Evolutionary conservation across 2,888 invertebrate species (phyloP), one percentile per base, ranked within the genome.

Genomic region (Sialis lutaria): DNA sequence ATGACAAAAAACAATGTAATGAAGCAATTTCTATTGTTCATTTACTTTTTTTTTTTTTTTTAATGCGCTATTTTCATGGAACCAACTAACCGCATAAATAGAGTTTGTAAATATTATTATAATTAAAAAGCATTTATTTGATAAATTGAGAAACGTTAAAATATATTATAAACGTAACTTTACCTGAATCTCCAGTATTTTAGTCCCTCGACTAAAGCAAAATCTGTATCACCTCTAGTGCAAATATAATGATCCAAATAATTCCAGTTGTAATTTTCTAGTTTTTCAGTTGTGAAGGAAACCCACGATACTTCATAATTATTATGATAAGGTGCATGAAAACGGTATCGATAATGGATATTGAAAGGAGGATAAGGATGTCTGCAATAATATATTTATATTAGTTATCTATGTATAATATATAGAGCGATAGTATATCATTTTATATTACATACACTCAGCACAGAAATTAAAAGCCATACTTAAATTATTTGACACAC

Each of bases 191-290:
- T 57, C 67, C 67, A 67, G 55, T 64, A 67, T 57, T 67, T 67
- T 40, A 67, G 55, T n/a, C 90, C 90, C 72, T 92, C 90, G 51
- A 81, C 82, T 32, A 93, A 68, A 33, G 81, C 75, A 68, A 90
- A 92, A 62, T 92, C 92, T 0, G 87, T 86, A 60, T 93, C 92
- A 1, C 95, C 95, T 50, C 91, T 73, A 0, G 91, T 91, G 59
- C 93, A 93, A 52, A 96, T 91, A 62, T 95, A 96, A 63, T 93
- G 89, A 67, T 97, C 96, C 68, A 96, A 76, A 60, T 92, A 91
- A 65, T 95, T 96, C 96, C 96, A 97, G 67, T 91, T 93, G 62
- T 88, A 96, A 55, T 87, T 91, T 65, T 96, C 96, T 46, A 95
- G 67, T 60, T 91, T 90, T 65, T 96, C 93, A 0, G 92, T 91